Conservation (phyloP, 37 sponge, comb jelly and placozoan species). For the Agelas oroides region DNA sequence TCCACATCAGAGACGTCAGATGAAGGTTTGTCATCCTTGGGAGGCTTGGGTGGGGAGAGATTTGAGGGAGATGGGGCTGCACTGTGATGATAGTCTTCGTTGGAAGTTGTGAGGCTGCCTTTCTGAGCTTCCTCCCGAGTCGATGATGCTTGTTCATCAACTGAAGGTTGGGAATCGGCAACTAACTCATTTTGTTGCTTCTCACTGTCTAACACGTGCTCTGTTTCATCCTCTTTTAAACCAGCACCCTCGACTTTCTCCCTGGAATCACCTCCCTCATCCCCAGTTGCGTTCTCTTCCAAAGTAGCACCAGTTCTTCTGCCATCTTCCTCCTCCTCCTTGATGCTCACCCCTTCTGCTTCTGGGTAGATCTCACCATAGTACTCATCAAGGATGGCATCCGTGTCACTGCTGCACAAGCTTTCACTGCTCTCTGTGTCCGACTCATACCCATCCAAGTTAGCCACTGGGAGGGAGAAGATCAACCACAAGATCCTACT, state of each 20-base stretch:
- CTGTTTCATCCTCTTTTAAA: background rate
- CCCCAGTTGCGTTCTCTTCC: background rate
- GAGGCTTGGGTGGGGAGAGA: too few relatives aligned
- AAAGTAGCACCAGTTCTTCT: background rate
- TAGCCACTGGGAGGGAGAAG: too few relatives aligned
- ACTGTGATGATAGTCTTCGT: too few relatives aligned
- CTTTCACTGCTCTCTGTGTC: slow-evolving; percentile 34
- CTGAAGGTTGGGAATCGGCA: too few relatives aligned
- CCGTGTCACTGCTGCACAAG: background rate
- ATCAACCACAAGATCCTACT: too few relatives aligned
- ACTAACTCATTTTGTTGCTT: too few relatives aligned
- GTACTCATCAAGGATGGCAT: background rate
- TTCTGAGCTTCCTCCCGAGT: too few relatives aligned
- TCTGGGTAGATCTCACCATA: background rate
- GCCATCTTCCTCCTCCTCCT: background rate
- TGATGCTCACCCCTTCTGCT: background rate
- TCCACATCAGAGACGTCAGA: background rate
- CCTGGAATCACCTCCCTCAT: background rate
- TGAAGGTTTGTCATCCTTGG: too few relatives aligned
- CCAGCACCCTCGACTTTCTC: background rate
- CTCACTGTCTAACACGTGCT: background rate
- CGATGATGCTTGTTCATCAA: too few relatives aligned
- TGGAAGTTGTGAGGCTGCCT: too few relatives aligned
- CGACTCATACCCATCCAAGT: slow-evolving; percentile 27
- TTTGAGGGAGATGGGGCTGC: too few relatives aligned